phyloP scores from a whole-genome alignment of 2,888 invertebrate species.

The Nesidiocoris tenuis region DNA sequence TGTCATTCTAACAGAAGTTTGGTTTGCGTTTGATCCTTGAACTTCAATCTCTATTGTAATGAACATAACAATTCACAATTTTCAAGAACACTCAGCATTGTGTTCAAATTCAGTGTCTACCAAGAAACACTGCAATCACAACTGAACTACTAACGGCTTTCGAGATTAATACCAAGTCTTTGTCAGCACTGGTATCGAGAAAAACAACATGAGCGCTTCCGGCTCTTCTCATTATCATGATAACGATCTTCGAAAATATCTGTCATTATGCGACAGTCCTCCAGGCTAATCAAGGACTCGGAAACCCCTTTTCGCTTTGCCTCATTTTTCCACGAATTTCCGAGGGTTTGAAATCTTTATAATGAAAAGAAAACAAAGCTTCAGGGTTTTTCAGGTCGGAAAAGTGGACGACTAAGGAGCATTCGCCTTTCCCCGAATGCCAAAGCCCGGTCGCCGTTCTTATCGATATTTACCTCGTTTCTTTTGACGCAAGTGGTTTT shows the following conservation, averaged over 20 bases:
- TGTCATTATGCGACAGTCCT: background rate
- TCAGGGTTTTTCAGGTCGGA: background rate
- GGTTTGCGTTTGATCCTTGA: no score
- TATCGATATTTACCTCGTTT: constrained; percentile 21
- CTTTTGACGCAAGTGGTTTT: background rate
- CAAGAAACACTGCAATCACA: no score
- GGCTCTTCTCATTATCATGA: background rate
- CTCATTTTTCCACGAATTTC: background rate
- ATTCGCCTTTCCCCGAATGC: background rate
- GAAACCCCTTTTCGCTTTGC: background rate
- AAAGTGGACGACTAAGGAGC: background rate
- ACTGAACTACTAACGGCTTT: no score
- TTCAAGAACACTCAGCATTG: no score
- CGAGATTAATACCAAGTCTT: no score
- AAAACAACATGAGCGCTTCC: no score
- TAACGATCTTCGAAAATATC: background rate
- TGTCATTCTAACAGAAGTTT: no score
- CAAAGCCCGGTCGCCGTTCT: background rate
- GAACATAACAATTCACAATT: no score
- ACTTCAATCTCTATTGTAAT: no score
- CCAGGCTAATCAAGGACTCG: background rate
- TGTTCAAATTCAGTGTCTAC: no score
- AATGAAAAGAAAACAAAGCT: constrained; percentile 19
- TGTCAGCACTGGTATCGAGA: no score
- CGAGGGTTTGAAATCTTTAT: background rate